These are phyloP conservation scores for Gryllus bimaculatus DNA, from an alignment of 1,140 invertebrate genomes.

Conservation along the genomic window DNA sequence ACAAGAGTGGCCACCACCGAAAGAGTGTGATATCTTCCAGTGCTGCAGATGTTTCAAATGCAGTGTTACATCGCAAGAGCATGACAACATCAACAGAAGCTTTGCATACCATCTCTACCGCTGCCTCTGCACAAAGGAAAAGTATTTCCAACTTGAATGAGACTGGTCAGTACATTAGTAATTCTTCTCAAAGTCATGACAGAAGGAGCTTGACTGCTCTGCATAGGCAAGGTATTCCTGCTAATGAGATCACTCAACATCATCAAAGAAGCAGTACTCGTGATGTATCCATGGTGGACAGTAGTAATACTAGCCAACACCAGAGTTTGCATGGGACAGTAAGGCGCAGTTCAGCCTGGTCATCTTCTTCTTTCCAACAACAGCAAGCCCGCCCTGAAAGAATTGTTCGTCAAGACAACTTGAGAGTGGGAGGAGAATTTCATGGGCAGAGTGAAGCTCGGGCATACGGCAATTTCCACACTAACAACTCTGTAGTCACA, in stretches of 20 bases:
- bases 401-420: constrained; percentile 48
- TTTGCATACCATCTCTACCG: constrained; percentile 58
- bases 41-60: constrained; percentile 59
- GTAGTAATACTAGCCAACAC: constrained; percentile 31
- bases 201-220: constrained; percentile 65
- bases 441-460: constrained; percentile 55
- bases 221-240: constrained; percentile 39
- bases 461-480: constrained; percentile 55
- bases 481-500: constrained; percentile 38
- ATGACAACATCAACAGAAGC: constrained; percentile 47
- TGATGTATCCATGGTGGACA: not conserved
- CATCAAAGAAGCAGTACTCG: constrained; percentile 2
- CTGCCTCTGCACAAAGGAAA: constrained; percentile 64
- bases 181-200: constrained; percentile 52
- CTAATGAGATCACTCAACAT: constrained; percentile 15
- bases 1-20: constrained; percentile 42
- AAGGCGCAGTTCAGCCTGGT: constrained; percentile 13
- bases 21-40: constrained; percentile 60
- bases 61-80: constrained; percentile 65
- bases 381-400: constrained; percentile 38
- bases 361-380: constrained; percentile 15
- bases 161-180: constrained; percentile 54
- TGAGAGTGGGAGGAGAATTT: constrained; percentile 57
- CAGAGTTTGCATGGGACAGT: constrained; percentile 27
- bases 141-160: constrained; percentile 67